Percentiles rank a stretch among this genome's conserved stretches.
phyloP scores from a whole-genome alignment of 1,140 invertebrate genomes.

The Heliconius melpomene region DNA sequence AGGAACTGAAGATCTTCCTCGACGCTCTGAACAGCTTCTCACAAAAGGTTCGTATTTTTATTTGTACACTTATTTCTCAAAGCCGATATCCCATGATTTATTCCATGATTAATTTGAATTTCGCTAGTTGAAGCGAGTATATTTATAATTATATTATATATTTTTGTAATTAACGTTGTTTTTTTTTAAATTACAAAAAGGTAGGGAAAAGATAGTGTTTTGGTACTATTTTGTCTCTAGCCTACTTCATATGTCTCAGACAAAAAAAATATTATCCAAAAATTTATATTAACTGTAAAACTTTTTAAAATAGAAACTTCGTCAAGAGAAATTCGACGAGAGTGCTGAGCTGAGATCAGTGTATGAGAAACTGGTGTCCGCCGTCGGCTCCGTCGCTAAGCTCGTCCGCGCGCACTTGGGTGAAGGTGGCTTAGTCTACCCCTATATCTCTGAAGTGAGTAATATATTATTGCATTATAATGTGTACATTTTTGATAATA shows the following conservation, averaged over 20 bases:
- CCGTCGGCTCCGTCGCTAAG: constrained; percentile 77
- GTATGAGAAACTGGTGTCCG: constrained; percentile 76
- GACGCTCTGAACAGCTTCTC: constrained; percentile 82
- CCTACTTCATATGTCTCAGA: no score
- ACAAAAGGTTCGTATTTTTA: constrained; percentile 75
- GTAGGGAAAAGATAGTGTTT: no score
- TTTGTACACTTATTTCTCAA: no score
- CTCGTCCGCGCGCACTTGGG: constrained; percentile 51
- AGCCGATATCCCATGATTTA: no score
- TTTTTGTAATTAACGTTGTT: no score
- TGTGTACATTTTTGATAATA: not conserved
- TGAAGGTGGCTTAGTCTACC: constrained; percentile 46
- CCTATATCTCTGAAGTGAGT: constrained; percentile 50
- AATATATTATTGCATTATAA: not conserved
- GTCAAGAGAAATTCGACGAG: constrained; percentile 81
- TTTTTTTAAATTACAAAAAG: no score
- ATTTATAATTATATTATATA: no score
- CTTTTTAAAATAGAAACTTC: constrained; percentile 73
- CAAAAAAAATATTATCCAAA: no score
- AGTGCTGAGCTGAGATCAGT: constrained; percentile 81
- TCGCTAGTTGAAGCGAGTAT: no score
- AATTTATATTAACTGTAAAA: no score
- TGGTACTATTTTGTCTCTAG: no score
- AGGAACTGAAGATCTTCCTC: constrained; percentile 82
- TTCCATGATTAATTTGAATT: no score